Conservation (phyloP, 1,140 invertebrate species). For the Drosophila serrata region DNA sequence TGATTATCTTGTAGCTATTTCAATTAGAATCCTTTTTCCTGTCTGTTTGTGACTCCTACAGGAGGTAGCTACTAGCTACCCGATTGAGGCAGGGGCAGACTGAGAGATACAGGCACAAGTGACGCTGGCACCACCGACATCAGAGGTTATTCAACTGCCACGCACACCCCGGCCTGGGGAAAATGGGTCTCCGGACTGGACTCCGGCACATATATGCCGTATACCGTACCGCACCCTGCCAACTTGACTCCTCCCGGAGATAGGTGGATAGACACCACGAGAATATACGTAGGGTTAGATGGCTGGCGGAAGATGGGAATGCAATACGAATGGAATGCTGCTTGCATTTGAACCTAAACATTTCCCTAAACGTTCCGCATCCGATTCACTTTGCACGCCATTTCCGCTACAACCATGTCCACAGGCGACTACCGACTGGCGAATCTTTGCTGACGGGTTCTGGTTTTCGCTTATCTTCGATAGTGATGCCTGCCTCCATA, state of each 20-base stretch:
- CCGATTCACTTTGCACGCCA: conserved; percentile 81
- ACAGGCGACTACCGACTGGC: conserved; percentile 36
- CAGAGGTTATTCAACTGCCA: conserved; percentile 79
- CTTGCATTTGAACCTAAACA: conserved; percentile 79
- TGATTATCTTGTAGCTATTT: too few relatives aligned
- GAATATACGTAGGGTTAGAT: conserved; percentile 15
- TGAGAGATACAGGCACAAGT: conserved; percentile 53
- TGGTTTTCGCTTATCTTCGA: conserved; percentile 37
- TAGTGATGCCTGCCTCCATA: conserved; percentile 33
- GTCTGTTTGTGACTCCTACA: conserved; percentile 53
- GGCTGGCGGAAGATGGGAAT: conserved; percentile 21
- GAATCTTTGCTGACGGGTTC: conserved; percentile 18
- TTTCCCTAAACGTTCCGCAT: conserved; percentile 74
- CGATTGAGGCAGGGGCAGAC: conserved; percentile 21
- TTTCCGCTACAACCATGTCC: conserved; percentile 71
- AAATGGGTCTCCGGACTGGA: conserved; percentile 42
- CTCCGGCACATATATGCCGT: conserved; percentile 38
- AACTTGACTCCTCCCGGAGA: conserved; percentile 10
- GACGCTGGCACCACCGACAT: conserved; percentile 44
- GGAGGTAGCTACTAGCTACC: conserved; percentile 13
- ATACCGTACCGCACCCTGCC: conserved; percentile 28
- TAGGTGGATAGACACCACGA: conserved; percentile 53
- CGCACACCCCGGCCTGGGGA: conserved; percentile 38
- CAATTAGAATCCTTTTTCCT: neutral
- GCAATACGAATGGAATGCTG: conserved; percentile 61